Percentiles rank a stretch among this genome's conserved stretches.
Evolutionary conservation across 2,888 invertebrate genomes (phyloP).

Genomic region (Blastobasis lacticolella): DNA sequence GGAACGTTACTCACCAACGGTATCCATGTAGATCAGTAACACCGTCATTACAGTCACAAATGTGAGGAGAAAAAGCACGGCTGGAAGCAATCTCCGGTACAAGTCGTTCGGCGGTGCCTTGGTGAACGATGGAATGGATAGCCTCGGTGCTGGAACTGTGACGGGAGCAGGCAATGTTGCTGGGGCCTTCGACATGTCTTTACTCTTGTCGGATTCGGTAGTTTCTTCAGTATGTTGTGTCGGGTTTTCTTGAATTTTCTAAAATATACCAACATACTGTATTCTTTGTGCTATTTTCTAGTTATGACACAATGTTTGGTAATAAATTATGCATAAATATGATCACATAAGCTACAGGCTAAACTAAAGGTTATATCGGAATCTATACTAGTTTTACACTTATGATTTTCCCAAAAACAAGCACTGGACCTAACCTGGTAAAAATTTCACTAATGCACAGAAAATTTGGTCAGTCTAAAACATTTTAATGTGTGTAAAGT

Average conservation of each 20-base stretch:
- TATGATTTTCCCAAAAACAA: constrained; percentile 3
- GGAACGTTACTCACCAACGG: constrained; percentile 75
- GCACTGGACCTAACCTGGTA: constrained; percentile 21
- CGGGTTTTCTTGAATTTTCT: constrained; percentile 51
- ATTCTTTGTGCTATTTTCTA: too few relatives aligned
- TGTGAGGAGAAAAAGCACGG: constrained; percentile 82
- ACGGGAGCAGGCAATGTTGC: constrained; percentile 18
- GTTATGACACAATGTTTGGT: too few relatives aligned
- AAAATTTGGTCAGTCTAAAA: constrained; percentile 3
- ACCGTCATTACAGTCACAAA: constrained; percentile 87
- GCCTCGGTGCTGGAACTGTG: constrained; percentile 24
- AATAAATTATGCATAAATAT: too few relatives aligned
- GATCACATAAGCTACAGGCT: too few relatives aligned
- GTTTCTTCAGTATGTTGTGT: constrained; percentile 22
- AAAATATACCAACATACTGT: constrained; percentile 3
- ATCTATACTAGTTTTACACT: neutral
- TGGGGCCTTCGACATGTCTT: constrained; percentile 24
- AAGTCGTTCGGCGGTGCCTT: constrained; percentile 60
- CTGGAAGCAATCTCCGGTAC: constrained; percentile 75
- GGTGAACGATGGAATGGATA: constrained; percentile 43
- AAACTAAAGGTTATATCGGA: too few relatives aligned
- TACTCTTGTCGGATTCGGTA: constrained; percentile 14
- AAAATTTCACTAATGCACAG: constrained; percentile 6
- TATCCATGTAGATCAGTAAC: constrained; percentile 86
- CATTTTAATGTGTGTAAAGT: neutral